phyloP scores from a whole-genome alignment of 1,140 invertebrate species.

The Brachionus paranguensis region DNA sequence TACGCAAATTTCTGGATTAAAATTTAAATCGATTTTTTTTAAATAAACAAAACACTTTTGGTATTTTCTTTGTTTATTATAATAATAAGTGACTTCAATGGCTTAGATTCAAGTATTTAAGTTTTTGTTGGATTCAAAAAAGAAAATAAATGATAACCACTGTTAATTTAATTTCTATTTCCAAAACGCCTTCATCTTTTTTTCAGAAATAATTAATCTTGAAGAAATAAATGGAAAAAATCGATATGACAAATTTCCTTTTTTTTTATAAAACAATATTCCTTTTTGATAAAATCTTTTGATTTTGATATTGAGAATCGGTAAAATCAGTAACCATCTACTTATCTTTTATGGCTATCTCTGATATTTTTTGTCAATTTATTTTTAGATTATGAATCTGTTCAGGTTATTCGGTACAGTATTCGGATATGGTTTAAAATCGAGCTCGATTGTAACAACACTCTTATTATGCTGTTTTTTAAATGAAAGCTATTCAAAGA shows the following conservation, averaged over 20 bases:
- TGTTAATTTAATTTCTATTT: neutral
- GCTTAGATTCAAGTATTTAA: neutral
- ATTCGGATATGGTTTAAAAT: neutral
- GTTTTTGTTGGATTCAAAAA: neutral
- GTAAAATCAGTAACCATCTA: neutral
- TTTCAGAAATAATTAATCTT: conserved; percentile 26
- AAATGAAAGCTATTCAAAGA: neutral
- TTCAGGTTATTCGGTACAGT: neutral
- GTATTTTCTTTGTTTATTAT: neutral
- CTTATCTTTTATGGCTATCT: neutral
- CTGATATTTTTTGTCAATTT: neutral
- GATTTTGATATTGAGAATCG: neutral
- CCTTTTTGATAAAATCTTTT: neutral
- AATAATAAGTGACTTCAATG: neutral
- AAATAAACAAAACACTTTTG: neutral
- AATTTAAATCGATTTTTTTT: neutral
- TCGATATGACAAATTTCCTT: neutral
- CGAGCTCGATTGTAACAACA: neutral
- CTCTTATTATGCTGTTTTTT: neutral
- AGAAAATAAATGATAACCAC: neutral
- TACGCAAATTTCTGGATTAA: neutral
- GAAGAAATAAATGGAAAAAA: neutral
- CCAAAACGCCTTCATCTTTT: conserved; percentile 5
- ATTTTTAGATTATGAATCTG: conserved; percentile 38
- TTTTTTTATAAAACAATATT: neutral